phyloP scores from a whole-genome alignment of 2,888 invertebrate genomes.

The Yponomeuta cagnagella region DNA sequence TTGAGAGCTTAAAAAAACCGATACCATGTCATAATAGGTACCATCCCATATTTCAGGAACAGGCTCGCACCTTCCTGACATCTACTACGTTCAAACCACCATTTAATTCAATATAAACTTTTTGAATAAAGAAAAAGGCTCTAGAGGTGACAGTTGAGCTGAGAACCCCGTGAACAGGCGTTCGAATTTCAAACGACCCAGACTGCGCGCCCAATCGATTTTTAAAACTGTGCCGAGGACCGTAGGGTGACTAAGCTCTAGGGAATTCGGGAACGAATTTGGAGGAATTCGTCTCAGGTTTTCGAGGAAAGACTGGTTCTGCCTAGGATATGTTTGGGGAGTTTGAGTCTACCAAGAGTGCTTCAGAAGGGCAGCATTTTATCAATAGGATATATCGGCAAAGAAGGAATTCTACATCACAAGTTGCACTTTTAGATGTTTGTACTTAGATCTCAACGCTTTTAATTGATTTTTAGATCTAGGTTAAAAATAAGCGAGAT shows the following conservation, averaged over 20 bases:
- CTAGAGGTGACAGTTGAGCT: not conserved
- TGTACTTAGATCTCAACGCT: too few species aligned
- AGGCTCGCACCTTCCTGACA: not conserved
- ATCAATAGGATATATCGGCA: too few species aligned
- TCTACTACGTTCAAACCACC: not conserved
- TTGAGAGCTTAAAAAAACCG: not conserved
- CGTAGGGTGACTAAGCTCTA: not conserved
- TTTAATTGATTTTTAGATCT: too few species aligned
- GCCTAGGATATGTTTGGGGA: too few species aligned
- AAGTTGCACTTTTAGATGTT: too few species aligned
- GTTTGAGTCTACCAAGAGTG: too few species aligned
- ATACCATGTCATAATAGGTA: not conserved
- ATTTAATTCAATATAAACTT: not conserved
- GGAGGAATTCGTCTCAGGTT: not conserved
- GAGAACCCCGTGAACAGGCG: not conserved
- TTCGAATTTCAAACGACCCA: not conserved
- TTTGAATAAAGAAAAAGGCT: not conserved
- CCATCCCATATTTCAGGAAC: not conserved
- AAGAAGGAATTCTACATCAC: too few species aligned
- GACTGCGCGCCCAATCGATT: not conserved
- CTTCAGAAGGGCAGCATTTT: too few species aligned
- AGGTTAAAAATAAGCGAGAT: too few species aligned
- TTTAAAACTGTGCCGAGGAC: not conserved
- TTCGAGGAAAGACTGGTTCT: too few species aligned
- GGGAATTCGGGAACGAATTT: not conserved